phyloP scores from a whole-genome alignment of 2,888 invertebrate genomes.

The Syrista parreyssii region DNA sequence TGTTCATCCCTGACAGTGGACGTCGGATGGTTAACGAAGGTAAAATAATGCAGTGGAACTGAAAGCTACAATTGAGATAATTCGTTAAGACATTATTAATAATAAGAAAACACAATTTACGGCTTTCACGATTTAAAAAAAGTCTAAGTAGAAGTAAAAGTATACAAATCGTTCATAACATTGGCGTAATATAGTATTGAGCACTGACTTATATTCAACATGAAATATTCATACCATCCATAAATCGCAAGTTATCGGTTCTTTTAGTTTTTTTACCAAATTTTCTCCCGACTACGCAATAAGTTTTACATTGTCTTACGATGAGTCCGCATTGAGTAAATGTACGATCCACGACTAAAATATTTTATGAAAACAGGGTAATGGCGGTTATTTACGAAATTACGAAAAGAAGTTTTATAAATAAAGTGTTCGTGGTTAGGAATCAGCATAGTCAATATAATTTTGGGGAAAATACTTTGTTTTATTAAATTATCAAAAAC shows the following conservation, averaged over 20 bases:
- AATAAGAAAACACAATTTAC: background rate
- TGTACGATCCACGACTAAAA: no score
- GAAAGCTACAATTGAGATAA: background rate
- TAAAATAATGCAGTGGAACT: background rate
- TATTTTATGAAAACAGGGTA: no score
- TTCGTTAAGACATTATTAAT: background rate
- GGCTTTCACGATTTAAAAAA: slow-evolving; percentile 20
- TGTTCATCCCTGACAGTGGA: background rate
- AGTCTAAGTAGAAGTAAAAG: slow-evolving; percentile 38
- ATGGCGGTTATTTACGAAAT: no score
- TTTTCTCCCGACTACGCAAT: no score
- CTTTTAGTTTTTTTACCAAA: no score
- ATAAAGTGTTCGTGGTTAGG: background rate
- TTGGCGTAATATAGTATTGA: slow-evolving; percentile 17
- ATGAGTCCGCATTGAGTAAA: no score
- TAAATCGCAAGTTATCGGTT: no score
- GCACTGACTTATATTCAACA: no score
- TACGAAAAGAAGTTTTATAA: background rate
- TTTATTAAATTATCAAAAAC: no score
- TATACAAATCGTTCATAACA: slow-evolving; percentile 37
- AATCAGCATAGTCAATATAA: background rate
- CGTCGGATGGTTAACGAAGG: background rate
- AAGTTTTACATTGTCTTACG: no score
- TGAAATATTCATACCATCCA: no score
- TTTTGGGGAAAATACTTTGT: background rate